Conservation (phyloP, 2,113 vertebrate species). For the Ceratotherium simum region DNA sequence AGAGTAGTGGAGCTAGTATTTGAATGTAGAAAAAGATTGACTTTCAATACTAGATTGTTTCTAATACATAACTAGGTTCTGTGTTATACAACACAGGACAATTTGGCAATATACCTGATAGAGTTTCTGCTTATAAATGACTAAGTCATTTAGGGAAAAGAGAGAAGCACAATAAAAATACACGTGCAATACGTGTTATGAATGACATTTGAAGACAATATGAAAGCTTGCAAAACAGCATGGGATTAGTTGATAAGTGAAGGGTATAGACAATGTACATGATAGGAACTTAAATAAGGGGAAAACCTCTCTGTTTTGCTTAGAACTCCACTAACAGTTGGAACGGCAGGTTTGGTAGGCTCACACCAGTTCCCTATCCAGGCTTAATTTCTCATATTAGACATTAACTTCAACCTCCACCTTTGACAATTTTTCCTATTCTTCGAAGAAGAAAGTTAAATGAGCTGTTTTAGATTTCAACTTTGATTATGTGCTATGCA, state of each 20-base stretch:
- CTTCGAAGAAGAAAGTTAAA: not conserved
- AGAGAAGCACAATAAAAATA: conserved; percentile 1
- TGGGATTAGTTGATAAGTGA: not conserved
- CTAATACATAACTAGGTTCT: not conserved
- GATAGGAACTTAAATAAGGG: not conserved
- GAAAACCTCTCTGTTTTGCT: not conserved
- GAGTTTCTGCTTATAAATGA: not conserved
- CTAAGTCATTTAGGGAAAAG: conserved; percentile 32
- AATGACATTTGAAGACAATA: not conserved
- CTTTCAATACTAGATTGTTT: not conserved
- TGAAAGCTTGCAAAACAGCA: not conserved
- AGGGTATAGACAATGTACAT: not conserved
- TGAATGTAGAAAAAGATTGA: conserved; percentile 11
- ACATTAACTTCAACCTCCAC: not conserved
- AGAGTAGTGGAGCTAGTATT: not conserved
- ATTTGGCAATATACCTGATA: not conserved
- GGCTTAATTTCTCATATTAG: not conserved
- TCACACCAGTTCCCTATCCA: not conserved
- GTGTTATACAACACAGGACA: not conserved
- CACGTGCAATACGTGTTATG: not conserved
- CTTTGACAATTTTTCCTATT: not conserved
- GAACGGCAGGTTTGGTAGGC: not conserved
- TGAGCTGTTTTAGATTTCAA: not conserved
- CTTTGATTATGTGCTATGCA: not conserved
- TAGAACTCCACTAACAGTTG: not conserved